Conservation (phyloP, 2,888 invertebrate genomes). For the Gastracanthus pulcherrimus region DNA sequence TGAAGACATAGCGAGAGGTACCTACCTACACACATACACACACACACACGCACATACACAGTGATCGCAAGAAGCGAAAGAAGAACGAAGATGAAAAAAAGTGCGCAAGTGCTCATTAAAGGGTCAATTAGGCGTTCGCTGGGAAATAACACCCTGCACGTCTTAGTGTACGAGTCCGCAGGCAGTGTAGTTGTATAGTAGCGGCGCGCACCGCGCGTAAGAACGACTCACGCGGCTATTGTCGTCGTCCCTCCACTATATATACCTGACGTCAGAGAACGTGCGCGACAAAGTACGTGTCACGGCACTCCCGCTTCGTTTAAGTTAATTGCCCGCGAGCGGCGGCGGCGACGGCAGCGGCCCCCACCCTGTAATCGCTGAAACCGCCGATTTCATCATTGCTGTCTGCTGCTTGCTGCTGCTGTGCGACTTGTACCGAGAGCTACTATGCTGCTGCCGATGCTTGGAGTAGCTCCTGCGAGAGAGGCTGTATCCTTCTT, state of each 20-base stretch:
- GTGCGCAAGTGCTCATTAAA: slow-evolving; percentile 37
- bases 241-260: slow-evolving; percentile 1
- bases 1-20: slow-evolving; percentile 35
- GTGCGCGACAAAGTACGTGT: slow-evolving; percentile 73
- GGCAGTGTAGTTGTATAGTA: neutral
- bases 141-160: slow-evolving; percentile 37
- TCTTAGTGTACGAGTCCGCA: neutral
- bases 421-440: neutral
- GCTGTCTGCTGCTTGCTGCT: slow-evolving; percentile 50
- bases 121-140: slow-evolving; percentile 44
- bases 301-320: slow-evolving; percentile 74
- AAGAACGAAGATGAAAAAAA: slow-evolving; percentile 7
- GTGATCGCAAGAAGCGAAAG: neutral
- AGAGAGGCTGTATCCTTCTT: too few relatives aligned
- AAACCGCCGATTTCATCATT: slow-evolving; percentile 67
- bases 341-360: slow-evolving; percentile 44
- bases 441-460: too few relatives aligned
- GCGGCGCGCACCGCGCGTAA: neutral
- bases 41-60: neutral
- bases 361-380: slow-evolving; percentile 59
- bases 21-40: neutral
- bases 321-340: slow-evolving; percentile 73
- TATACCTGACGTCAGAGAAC: slow-evolving; percentile 67
- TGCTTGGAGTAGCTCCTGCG: too few relatives aligned
- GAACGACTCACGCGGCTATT: slow-evolving; percentile 13